A percentile compares a stretch with the other conserved stretches of the same genome.
phyloP scores from a whole-genome alignment of 2,113 vertebrate genomes.

The Indri indri region DNA sequence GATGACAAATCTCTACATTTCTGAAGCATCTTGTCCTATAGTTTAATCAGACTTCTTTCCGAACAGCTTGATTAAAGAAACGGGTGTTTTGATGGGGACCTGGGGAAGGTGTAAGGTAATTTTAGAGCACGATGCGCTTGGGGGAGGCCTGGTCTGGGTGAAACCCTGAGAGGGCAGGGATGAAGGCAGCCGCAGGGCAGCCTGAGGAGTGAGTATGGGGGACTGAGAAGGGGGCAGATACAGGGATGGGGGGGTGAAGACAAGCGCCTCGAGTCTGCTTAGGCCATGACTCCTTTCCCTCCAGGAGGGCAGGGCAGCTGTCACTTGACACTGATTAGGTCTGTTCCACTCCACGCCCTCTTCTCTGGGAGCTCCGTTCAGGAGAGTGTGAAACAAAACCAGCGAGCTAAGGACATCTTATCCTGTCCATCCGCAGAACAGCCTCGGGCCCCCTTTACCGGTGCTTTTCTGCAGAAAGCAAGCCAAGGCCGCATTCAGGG shows the following conservation, averaged over 20 bases:
- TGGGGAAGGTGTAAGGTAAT: background rate
- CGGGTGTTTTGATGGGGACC: background rate
- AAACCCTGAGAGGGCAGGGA: background rate
- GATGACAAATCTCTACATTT: background rate
- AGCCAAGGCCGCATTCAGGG: background rate
- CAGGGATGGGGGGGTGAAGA: background rate
- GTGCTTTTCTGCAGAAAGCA: background rate
- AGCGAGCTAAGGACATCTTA: background rate
- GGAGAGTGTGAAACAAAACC: background rate
- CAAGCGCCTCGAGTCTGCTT: too few species aligned
- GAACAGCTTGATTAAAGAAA: background rate
- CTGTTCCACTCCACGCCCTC: background rate
- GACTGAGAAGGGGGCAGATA: background rate
- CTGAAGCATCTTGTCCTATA: background rate
- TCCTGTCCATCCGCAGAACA: background rate
- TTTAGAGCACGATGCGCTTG: too few species aligned
- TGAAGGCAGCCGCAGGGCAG: background rate
- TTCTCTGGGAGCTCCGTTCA: background rate
- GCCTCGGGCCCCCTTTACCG: background rate
- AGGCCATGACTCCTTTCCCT: background rate
- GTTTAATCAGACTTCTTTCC: background rate
- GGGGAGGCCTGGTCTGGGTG: background rate
- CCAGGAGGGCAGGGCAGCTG: background rate
- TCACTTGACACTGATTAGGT: background rate
- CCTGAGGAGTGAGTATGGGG: background rate